Percentiles rank a stretch among this genome's conserved stretches.
Conservation (phyloP, 2,888 invertebrate genomes). For the Ormyrus labotus region DNA sequence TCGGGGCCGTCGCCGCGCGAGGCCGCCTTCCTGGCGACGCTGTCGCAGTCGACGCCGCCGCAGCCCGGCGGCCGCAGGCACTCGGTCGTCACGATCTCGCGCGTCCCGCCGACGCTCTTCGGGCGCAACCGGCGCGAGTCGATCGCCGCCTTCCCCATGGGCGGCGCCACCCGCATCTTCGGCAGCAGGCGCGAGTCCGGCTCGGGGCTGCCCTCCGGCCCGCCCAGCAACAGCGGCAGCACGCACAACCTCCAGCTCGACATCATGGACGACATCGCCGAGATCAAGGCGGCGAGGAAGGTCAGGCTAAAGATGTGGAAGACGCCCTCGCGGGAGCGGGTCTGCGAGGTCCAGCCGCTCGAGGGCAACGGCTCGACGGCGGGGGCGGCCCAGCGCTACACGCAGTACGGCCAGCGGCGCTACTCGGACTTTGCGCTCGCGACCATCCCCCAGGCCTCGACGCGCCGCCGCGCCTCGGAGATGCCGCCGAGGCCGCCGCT, state of each 20-base stretch:
- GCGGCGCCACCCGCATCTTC: constrained; percentile 76
- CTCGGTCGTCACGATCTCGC: constrained; percentile 91
- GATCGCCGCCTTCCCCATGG: constrained; percentile 85
- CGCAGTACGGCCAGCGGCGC: constrained; percentile 77
- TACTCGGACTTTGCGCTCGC: constrained; percentile 83
- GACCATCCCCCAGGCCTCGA: constrained; percentile 50
- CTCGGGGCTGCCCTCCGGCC: constrained; percentile 82
- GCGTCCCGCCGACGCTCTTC: constrained; percentile 86
- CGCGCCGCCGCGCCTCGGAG: constrained; percentile 83
- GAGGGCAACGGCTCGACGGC: constrained; percentile 80
- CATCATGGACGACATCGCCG: constrained; percentile 91
- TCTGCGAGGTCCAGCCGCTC: constrained; percentile 89
- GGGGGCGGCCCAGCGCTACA: constrained; percentile 74
- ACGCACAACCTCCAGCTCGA: constrained; percentile 90
- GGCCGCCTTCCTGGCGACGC: constrained; percentile 88
- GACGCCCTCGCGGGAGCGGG: constrained; percentile 82
- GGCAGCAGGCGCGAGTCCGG: constrained; percentile 75
- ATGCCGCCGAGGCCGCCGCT: constrained; percentile 76
- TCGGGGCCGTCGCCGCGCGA: constrained; percentile 87
- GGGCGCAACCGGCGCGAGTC: constrained; percentile 88
- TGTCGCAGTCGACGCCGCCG: constrained; percentile 85
- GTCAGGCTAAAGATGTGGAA: constrained; percentile 90
- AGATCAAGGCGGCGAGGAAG: constrained; percentile 83
- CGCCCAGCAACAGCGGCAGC: constrained; percentile 87
- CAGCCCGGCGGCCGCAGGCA: constrained; percentile 88